Conservation (phyloP, 1,140 invertebrate genomes). For the Cyrtorhinus lividipennis region DNA sequence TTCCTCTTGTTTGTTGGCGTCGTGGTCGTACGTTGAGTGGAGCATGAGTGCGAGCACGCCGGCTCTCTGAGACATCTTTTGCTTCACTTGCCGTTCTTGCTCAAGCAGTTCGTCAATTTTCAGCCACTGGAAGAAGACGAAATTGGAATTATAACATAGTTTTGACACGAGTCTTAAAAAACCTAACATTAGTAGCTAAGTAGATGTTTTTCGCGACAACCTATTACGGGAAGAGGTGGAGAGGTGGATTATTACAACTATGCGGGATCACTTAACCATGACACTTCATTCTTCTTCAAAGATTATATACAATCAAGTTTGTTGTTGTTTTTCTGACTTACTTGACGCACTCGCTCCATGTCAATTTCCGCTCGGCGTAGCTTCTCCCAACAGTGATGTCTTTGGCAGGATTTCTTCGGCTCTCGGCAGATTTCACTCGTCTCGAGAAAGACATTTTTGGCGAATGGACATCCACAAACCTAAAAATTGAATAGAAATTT, state of each 20-base stretch:
- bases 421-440: slow-evolving; percentile 72
- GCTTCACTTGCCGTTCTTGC: slow-evolving; percentile 76
- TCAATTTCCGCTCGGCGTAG: slow-evolving; percentile 71
- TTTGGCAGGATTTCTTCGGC: slow-evolving; percentile 80
- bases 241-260: too few relatives aligned
- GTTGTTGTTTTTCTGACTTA: too few relatives aligned
- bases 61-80: slow-evolving; percentile 65
- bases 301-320: too few relatives aligned
- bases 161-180: too few relatives aligned
- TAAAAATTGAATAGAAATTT: slow-evolving; percentile 27
- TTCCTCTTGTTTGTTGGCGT: slow-evolving; percentile 35
- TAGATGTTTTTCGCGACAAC: too few relatives aligned
- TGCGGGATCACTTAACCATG: too few relatives aligned
- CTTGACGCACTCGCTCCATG: slow-evolving; percentile 47
- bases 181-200: too few relatives aligned
- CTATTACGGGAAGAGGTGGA: too few relatives aligned
- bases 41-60: slow-evolving; percentile 84
- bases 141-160: slow-evolving; percentile 1
- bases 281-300: too few relatives aligned
- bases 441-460: slow-evolving; percentile 61
- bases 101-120: slow-evolving; percentile 91
- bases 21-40: slow-evolving; percentile 89
- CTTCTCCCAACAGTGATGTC: slow-evolving; percentile 94
- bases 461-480: slow-evolving; percentile 82
- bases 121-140: slow-evolving; percentile 52